These are phyloP conservation scores for Hirtodrosophila histrioides DNA, from an alignment of 2,888 invertebrate genomes.

Conservation along the genomic window DNA sequence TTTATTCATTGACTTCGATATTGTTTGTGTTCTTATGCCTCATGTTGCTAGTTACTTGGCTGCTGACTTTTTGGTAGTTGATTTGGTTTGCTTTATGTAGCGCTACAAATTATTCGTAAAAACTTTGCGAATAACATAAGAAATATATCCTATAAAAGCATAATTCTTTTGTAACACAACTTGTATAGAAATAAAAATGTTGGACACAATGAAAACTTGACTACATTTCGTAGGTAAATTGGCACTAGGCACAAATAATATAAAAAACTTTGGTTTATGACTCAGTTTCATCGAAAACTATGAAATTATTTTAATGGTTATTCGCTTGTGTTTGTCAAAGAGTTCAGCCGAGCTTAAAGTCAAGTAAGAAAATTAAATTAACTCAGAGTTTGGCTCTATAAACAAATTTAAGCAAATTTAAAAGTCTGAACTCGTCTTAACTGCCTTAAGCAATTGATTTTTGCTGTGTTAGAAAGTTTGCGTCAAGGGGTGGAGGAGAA, in stretches of 20 bases:
- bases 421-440: too few relatives aligned
- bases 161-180: slow-evolving; percentile 32
- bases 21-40: slow-evolving; percentile 27
- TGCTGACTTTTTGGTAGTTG: slow-evolving; percentile 48
- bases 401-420: too few relatives aligned
- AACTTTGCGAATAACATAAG: slow-evolving; percentile 57
- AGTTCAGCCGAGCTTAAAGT: not conserved
- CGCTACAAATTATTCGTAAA: slow-evolving; percentile 45
- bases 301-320: slow-evolving; percentile 17
- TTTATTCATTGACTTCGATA: slow-evolving; percentile 50
- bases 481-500: too few relatives aligned
- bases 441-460: too few relatives aligned
- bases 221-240: slow-evolving; percentile 4
- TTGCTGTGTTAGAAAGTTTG: too few relatives aligned
- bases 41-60: slow-evolving; percentile 39
- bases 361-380: too few relatives aligned
- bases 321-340: slow-evolving; percentile 1
- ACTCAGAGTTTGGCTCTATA: too few relatives aligned
- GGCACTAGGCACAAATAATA: slow-evolving; percentile 17
- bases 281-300: slow-evolving; percentile 2
- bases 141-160: slow-evolving; percentile 47
- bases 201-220: slow-evolving; percentile 5
- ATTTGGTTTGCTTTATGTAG: slow-evolving; percentile 50
- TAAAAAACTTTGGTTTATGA: slow-evolving; percentile 26
- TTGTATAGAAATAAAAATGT: slow-evolving; percentile 25